Evolutionary conservation across 2,797 vertebrate genomes (phyloP), one percentile per base, ranked within the genome.

Genomic region (Xiphophorus birchmanni): DNA sequence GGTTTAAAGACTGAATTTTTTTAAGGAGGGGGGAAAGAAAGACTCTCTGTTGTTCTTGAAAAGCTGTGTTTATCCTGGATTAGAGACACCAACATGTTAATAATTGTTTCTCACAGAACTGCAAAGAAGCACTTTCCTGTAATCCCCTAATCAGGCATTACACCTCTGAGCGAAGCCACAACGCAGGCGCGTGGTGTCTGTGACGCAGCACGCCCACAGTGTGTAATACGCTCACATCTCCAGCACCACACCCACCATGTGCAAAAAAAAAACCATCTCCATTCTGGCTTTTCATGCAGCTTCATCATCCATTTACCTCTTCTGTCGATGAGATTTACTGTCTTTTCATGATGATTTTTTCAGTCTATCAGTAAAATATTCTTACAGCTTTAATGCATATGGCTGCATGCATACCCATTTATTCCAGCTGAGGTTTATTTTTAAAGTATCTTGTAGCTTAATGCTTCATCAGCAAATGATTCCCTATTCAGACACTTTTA

Each of bases 81-180:
- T 96, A 96, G 95, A 96, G 95, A 96, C 96, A 96, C 95, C 95
- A 96, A 96, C 96, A 96, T 96, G 95, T 96, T 96, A 96, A 96
- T 96, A 96, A 96, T 96, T 96, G 96, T 96, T 96, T 96, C 96
- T 96, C 94, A 94, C 95, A 96, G 96, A 96, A 96, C 95, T 96
- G 96, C 94, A 95, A 96, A 96, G 95, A 96, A 96, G 95, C 95
- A 95, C 95, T 96, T 96, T 95, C 94, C 95, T 96, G 95, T 96
- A 96, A 96, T 96, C 96, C 96, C 95, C 95, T 96, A 96, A 96
- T 96, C 96, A 96, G 95, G 95, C 95, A 96, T 96, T 96, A 96
- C 96, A 96, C 96, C 96, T 96, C 96, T 96, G 95, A 96, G 96
- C 95, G 89, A 95, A 94, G 95, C 95, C 94, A 93, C 93, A 92